A percentile compares a stretch with the other conserved stretches of the same genome.
Evolutionary conservation across 2,888 invertebrate species (phyloP).

Genomic region (Habroteleia sp.): DNA sequence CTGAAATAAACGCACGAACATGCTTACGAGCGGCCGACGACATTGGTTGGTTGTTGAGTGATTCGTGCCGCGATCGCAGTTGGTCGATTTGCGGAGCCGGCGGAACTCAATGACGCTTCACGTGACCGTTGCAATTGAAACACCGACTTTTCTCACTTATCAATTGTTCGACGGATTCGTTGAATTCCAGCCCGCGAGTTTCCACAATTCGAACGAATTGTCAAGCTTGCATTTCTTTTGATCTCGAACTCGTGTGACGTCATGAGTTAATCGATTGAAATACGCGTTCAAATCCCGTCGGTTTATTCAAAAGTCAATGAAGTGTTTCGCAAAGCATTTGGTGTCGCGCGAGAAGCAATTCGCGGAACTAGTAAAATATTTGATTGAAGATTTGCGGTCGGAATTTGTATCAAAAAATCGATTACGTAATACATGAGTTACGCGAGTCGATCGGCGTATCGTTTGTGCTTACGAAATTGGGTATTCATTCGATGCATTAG

Average conservation of each 20-base stretch:
- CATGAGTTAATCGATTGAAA: too few species aligned
- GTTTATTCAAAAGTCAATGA: too few species aligned
- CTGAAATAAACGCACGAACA: slow-evolving; percentile 3
- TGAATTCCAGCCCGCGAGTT: neutral
- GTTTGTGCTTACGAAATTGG: too few species aligned
- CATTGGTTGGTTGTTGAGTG: slow-evolving; percentile 16
- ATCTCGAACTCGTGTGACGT: slow-evolving; percentile 3
- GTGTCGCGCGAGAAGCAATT: too few species aligned
- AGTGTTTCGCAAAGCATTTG: too few species aligned
- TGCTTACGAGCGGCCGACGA: neutral
- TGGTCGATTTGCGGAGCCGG: slow-evolving; percentile 38
- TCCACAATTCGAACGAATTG: neutral
- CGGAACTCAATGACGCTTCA: slow-evolving; percentile 49
- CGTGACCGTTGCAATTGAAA: slow-evolving; percentile 36
- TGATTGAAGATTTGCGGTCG: too few species aligned
- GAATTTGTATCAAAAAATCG: too few species aligned
- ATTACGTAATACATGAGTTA: too few species aligned
- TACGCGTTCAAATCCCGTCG: too few species aligned
- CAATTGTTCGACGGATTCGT: slow-evolving; percentile 8
- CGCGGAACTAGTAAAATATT: too few species aligned
- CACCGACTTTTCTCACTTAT: slow-evolving; percentile 21
- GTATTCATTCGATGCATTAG: too few species aligned
- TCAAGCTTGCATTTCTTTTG: neutral
- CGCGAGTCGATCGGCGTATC: too few species aligned
- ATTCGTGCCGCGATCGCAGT: slow-evolving; percentile 31